Evolutionary conservation across 2,797 vertebrate genomes (phyloP).

Genomic region (Eutrigla gurnardus): DNA sequence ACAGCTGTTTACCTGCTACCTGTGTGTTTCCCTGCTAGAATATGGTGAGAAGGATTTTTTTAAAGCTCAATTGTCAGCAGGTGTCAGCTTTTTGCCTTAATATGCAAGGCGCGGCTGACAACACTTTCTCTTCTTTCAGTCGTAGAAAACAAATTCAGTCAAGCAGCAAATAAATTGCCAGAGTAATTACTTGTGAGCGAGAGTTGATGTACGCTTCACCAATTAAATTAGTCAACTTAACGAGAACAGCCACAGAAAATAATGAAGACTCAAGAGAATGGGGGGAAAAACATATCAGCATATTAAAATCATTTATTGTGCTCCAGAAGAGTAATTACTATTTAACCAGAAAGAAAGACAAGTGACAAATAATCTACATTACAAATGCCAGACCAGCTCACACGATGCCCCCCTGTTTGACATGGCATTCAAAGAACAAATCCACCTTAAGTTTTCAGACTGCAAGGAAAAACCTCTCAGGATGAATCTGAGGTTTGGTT

Average conservation of each 20-base stretch:
- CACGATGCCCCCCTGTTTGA: slow-evolving; percentile 68
- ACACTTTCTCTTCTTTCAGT: slow-evolving; percentile 24
- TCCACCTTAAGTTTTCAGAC: slow-evolving; percentile 68
- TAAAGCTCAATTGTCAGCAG: slow-evolving; percentile 5
- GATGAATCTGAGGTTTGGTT: slow-evolving; percentile 71
- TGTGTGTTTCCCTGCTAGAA: background rate
- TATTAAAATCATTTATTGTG: slow-evolving; percentile 91
- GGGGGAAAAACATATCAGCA: slow-evolving; percentile 76
- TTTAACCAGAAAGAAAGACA: slow-evolving; percentile 89
- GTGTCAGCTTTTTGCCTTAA: background rate
- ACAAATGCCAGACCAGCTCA: slow-evolving; percentile 84
- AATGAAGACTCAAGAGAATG: slow-evolving; percentile 47
- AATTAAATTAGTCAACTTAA: slow-evolving; percentile 56
- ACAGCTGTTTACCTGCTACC: slow-evolving; percentile 4
- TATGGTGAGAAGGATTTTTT: background rate
- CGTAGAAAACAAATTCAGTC: slow-evolving; percentile 48
- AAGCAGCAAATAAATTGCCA: slow-evolving; percentile 52
- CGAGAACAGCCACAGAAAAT: slow-evolving; percentile 30
- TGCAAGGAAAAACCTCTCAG: slow-evolving; percentile 66
- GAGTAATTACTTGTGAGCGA: slow-evolving; percentile 51
- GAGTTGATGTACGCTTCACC: slow-evolving; percentile 40
- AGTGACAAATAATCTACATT: slow-evolving; percentile 89
- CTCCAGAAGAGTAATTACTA: slow-evolving; percentile 89
- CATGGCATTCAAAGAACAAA: slow-evolving; percentile 74
- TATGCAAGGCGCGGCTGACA: slow-evolving; percentile 4